phyloP scores from a whole-genome alignment of 2,113 vertebrate genomes.

The Paradoxurus hermaphroditus region DNA sequence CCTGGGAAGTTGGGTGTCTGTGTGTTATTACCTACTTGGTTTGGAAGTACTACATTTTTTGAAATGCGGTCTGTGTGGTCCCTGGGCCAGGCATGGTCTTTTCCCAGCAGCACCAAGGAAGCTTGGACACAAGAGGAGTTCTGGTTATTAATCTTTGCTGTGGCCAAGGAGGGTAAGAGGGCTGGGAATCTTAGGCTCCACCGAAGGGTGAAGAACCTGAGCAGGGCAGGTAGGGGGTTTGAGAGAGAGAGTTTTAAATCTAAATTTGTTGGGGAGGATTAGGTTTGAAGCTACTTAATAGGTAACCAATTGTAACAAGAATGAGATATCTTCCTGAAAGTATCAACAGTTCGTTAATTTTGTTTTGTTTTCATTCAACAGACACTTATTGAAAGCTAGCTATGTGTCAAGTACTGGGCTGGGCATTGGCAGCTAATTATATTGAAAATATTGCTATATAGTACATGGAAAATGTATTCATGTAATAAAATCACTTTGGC shows the following conservation, averaged over 20 bases:
- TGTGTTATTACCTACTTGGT: not conserved
- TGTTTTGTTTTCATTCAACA: not conserved
- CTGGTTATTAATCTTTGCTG: not conserved
- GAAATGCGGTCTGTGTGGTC: not conserved
- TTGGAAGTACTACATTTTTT: not conserved
- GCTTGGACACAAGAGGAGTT: not conserved
- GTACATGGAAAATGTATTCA: slow-evolving; percentile 30
- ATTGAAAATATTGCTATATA: slow-evolving; percentile 20
- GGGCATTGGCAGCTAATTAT: not conserved
- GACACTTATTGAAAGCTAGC: not conserved
- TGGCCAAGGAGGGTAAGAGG: not conserved
- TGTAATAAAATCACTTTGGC: slow-evolving; percentile 55
- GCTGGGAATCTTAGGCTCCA: not conserved
- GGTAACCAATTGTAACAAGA: not conserved
- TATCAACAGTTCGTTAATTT: not conserved
- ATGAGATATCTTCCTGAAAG: slow-evolving; percentile 2
- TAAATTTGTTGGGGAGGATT: not conserved
- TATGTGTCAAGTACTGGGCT: not conserved
- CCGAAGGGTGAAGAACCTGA: not conserved
- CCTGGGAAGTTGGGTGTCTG: not conserved
- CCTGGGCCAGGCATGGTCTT: not conserved
- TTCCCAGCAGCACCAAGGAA: not conserved
- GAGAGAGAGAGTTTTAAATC: not conserved
- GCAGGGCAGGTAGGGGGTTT: not conserved
- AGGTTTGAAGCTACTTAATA: not conserved